Base-by-base conservation (phyloP, 92 coral and sea anemone species). In the Porites divaricata region DNA sequence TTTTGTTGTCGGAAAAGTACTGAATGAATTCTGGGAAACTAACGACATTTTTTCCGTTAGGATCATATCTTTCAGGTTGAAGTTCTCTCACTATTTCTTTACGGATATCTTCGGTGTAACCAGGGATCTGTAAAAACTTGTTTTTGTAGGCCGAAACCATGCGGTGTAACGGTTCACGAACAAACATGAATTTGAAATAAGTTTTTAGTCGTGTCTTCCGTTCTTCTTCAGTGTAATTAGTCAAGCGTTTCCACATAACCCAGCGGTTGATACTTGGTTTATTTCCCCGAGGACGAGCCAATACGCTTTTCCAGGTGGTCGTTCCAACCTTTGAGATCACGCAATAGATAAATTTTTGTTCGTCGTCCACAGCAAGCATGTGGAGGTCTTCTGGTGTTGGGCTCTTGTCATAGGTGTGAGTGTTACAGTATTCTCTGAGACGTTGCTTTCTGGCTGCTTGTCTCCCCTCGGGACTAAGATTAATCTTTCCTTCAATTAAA, bases 131-230 rank as follows among this genome's bases (percentile, higher is more conserved):
- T 21, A 52, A 19, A 24, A 50, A 73, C 35, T 73, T 73, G 28
- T 51, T 41, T 10, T 73, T 73, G 24, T 73, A 73, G 12, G 77
- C 77, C 59, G 77, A 73, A 50, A 73, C 23, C 77, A 73, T 25
- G 16, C 77, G 77, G 9, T 73, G 61, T 11, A 51, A 50, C 25
- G 77, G 77, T 41, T 73, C 77, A 8, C 77, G 77, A 11, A 73
- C 77, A 25, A 73, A 73, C 11, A 73, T 8, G 16, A 73, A 73
- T 21, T 54, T 52, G 19, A 73, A 73, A 51, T 73, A 73, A 0
- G 16, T 50, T n/a, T 14, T 28, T 0, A 69, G 51, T 41, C 74
- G 74, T 12, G 35, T 45, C 2, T 50, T 4, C 20, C 74, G 35
- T 69, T 69, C 52, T 17, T 69, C 74, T 41, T 69, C 74, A 14